Base-by-base conservation (phyloP, 2,888 invertebrate species). In the Cotesia congregata region DNA sequence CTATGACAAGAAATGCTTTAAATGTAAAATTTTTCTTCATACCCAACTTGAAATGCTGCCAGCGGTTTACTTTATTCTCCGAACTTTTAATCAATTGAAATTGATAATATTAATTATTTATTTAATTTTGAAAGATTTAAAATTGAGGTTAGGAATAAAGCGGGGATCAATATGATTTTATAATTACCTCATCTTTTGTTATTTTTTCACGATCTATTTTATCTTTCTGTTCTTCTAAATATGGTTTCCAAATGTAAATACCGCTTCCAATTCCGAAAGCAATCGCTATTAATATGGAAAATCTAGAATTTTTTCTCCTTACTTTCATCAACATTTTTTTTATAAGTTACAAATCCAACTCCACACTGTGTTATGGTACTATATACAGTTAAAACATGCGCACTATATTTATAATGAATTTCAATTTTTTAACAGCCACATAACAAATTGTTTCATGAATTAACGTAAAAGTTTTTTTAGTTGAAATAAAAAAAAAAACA, bases 241-340 rank as follows among this genome's bases (percentile, higher is more conserved):
- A 64, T 1, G 92, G 92, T 83, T 88, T 90, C 92, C 92, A 92
- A 82, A 91, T 90, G 40, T 92, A 92, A 79, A 90, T 81, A 79
- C 92, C 92, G 75, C 90, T 85, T 67, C 90, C 81, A 72, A 90
- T 86, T 39, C 92, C 92, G 71, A 92, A 79, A 80, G 90, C 78
- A 50, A 90, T 83, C 12, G 88, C 90, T 67, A 92, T 77, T 72
- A 87, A 82, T 78, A 92, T 78, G 83, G 91, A 91, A 73, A 88
- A 85, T 79, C 74, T 90, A 12, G 90, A 88, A 78, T 92, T 78
- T 67, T 90, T 88, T 81, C 85, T 87, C 38, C 90, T 90, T 83
- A 84, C 90, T 80, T 89, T 88, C 79, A 91, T 90, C 82, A 88
- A 89, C 91, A 92, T 91, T 7, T 9, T 50, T 91, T 7, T 9